Base-by-base conservation (phyloP, 2,888 invertebrate species). In the Antheraea yamamai region DNA sequence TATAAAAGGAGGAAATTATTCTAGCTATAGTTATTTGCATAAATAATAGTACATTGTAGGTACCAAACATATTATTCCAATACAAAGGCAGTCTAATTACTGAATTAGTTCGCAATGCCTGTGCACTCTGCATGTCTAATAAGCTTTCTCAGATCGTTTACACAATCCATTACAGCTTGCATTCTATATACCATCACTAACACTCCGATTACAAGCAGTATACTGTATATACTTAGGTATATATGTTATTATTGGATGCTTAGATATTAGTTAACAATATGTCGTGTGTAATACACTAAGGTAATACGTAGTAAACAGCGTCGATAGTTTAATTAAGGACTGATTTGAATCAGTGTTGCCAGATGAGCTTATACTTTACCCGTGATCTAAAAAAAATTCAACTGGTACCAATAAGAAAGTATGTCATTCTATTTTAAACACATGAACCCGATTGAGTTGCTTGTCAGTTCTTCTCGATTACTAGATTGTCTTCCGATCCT, bases 81-180 rank as follows among this genome's bases (percentile, higher is more conserved):
- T 70, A 39, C 70, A 8, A 39, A 70, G 39, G 20, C 20, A 39
- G 12, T 39, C 20, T 70, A 70, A 39, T 70, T 30, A 70, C 18
- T 39, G 20, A 70, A 70, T 70, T 70, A 39, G 12, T 3, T n/a
- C 70, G 70, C 39, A 39, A 39, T 70, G n/a, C 70, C 64, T 1
- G 14, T 20, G n/a, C 39, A 70, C 39, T 70, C 23, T 70, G 39
- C 70, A 70, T 39, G 70, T 20, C 70, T 39, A 70, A 70, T 70
- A 39, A 39, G 70, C 39, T 39, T 39, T 39, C 70, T 70, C 35
- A 70, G 70, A 70, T 70, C 35, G 20, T 70, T 70, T 70, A n/a
- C n/a, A n/a, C 70, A 70, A 39, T 35, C 39, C 39, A 70, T 70
- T 70, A 70, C 70, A 70, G n/a, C 39, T 70, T 39, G 70, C 70